Base-by-base conservation (phyloP, 2,888 invertebrate species). In the Cheilosia impressa region DNA sequence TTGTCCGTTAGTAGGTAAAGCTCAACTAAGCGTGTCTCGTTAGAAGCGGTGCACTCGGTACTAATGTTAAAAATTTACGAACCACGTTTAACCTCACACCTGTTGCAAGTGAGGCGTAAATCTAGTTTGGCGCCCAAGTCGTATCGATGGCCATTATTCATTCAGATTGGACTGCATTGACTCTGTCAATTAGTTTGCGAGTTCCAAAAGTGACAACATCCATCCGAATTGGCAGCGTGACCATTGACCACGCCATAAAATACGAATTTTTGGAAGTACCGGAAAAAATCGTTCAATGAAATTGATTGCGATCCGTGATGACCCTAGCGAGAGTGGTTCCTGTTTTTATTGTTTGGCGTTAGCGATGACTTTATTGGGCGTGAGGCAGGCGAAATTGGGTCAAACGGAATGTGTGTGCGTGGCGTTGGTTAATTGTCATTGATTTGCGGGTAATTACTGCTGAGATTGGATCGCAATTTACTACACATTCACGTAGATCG, bases 191-290 rank as follows among this genome's bases (percentile, higher is more conserved):
- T 57, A 57, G 45, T 47, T 24, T 58, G 69, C 60, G 50, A 47
- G 55, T 34, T 45, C 19, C 7, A 47, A 17, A 31, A 55, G 17
- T 9, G 31, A 31, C 31, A 55, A 68, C 13, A 19, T 6, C 22
- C 47, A 27, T 31, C 43, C n/a, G 50, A 68, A 66, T 68, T 58
- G 76, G 60, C 31, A 68, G 58, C 43, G 34, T 17, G 76, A 45
- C 52, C 66, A 66, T 60, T 76, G 66, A 76, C 52, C 34, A 52
- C 13, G 52, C 75, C 65, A 75, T 75, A 41, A 66, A 57, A 50
- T n/a, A 45, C n/a, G n/a, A 45, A 62, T 41, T 65, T 62, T 73
- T 17, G 50, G 27, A 68, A 55, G 27, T 9, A 50, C 71, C 71
- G 71, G 57, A 69, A 58, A 34, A 69, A 41, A 43, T 15, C 13